Conservation (phyloP, 2,797 vertebrate genomes). For the Gambelia wislizenii region DNA sequence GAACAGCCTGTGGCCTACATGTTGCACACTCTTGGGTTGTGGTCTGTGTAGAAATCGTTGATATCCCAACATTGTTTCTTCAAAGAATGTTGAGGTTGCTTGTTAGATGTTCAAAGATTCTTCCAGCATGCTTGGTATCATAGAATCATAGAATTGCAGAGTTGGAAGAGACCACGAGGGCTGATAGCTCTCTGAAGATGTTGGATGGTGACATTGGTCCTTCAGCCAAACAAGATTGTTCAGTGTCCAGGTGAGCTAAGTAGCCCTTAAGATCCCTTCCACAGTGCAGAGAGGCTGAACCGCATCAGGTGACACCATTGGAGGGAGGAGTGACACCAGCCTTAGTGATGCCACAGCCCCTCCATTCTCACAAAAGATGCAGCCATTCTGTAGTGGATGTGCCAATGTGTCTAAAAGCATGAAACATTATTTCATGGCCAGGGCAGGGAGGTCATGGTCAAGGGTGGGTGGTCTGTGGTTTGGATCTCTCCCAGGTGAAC, state of each 20-base stretch:
- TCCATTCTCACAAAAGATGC: background rate
- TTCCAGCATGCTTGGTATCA: no score
- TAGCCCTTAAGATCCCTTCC: background rate
- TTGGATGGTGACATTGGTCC: background rate
- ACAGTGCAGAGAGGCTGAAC: no score
- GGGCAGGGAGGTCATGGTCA: background rate
- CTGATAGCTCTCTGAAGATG: background rate
- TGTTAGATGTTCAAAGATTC: background rate
- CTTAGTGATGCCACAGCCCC: no score
- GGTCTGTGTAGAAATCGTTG: background rate
- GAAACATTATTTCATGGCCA: background rate
- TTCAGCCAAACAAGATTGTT: background rate
- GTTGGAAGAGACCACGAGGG: no score
- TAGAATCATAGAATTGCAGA: no score
- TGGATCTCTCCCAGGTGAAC: background rate
- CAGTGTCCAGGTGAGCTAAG: background rate
- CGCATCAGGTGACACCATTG: no score
- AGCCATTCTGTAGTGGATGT: background rate
- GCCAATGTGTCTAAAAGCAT: background rate
- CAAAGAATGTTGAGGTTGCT: no score
- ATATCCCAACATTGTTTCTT: background rate
- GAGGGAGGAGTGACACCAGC: no score
- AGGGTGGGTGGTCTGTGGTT: background rate
- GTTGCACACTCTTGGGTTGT: no score
- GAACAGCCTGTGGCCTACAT: no score